phyloP scores from a whole-genome alignment of 92 coral and sea anemone genomes.

The Ricordea florida region DNA sequence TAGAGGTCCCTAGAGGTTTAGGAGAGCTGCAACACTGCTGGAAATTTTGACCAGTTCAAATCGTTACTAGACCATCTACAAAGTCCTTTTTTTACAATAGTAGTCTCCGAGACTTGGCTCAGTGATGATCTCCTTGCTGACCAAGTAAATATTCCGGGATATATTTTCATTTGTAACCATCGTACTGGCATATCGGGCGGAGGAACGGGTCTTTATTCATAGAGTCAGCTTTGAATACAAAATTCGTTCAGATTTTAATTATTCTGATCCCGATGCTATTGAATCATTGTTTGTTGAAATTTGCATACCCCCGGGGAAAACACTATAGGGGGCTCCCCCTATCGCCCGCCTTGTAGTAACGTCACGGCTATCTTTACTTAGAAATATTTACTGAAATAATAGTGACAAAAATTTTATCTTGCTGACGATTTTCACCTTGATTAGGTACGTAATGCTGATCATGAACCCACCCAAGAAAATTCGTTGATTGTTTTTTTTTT shows the following conservation, averaged over 20 bases:
- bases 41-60: conserved; percentile 34
- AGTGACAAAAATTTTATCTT: conserved; percentile 1
- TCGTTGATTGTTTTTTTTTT: conserved; percentile 38
- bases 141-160: conserved; percentile 15
- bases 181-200: conserved; percentile 11
- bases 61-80: conserved; percentile 2
- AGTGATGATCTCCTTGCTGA: neutral
- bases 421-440: conserved; percentile 35
- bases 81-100: conserved; percentile 17
- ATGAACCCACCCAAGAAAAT: conserved; percentile 33
- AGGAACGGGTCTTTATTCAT: conserved; percentile 13
- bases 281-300: conserved; percentile 44
- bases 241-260: conserved; percentile 46
- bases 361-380: neutral
- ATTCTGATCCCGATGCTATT: conserved; percentile 29
- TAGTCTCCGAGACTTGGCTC: conserved; percentile 43
- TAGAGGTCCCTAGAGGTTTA: too few relatives aligned
- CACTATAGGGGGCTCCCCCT: conserved; percentile 28
- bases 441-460: neutral
- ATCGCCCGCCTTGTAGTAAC: conserved; percentile 44
- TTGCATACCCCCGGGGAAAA: conserved; percentile 27
- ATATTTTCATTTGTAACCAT: conserved; percentile 33
- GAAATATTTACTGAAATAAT: conserved; percentile 16
- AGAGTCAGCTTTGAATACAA: conserved; percentile 10
- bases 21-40: too few relatives aligned